A percentile compares a stretch with the other conserved stretches of the same genome.
Evolutionary conservation across 2,888 invertebrate genomes (phyloP).

Genomic region (Diachrysia chrysitis): DNA sequence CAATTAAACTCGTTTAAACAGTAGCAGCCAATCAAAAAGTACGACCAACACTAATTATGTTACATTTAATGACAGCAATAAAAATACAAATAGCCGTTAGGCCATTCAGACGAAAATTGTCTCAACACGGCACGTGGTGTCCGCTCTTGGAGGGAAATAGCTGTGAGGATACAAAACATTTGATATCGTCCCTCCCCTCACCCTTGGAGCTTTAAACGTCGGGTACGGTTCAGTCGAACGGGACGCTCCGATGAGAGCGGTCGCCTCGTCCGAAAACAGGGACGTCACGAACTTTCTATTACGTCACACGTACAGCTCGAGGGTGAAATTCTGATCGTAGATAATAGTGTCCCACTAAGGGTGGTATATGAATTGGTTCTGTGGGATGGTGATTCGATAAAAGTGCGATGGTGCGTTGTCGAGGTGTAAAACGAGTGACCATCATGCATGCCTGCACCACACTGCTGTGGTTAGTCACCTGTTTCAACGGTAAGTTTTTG

Average conservation of each 20-base stretch:
- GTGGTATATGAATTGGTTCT: constrained; percentile 69
- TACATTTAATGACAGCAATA: constrained; percentile 80
- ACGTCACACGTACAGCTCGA: constrained; percentile 78
- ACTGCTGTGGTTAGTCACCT: constrained; percentile 81
- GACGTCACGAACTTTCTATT: constrained; percentile 74
- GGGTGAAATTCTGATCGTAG: constrained; percentile 73
- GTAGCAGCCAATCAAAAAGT: constrained; percentile 71
- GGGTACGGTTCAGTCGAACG: constrained; percentile 74
- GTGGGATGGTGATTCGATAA: constrained; percentile 82
- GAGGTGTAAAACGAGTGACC: constrained; percentile 75
- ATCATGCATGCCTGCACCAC: constrained; percentile 78
- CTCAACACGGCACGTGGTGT: constrained; percentile 83
- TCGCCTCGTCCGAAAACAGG: constrained; percentile 58
- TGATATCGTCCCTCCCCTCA: constrained; percentile 75
- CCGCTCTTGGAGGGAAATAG: constrained; percentile 76
- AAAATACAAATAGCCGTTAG: constrained; percentile 78
- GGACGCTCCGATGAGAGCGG: constrained; percentile 70
- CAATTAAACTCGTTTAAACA: constrained; percentile 65
- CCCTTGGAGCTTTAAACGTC: constrained; percentile 69
- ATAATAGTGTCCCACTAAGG: constrained; percentile 64
- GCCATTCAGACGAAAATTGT: constrained; percentile 81
- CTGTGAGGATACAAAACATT: constrained; percentile 84
- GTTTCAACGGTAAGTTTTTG: constrained; percentile 84
- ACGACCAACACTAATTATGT: constrained; percentile 76
- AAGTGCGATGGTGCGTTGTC: constrained; percentile 83